Evolutionary conservation across 2,113 vertebrate species (phyloP).

Genomic region (Cebus imitator): DNA sequence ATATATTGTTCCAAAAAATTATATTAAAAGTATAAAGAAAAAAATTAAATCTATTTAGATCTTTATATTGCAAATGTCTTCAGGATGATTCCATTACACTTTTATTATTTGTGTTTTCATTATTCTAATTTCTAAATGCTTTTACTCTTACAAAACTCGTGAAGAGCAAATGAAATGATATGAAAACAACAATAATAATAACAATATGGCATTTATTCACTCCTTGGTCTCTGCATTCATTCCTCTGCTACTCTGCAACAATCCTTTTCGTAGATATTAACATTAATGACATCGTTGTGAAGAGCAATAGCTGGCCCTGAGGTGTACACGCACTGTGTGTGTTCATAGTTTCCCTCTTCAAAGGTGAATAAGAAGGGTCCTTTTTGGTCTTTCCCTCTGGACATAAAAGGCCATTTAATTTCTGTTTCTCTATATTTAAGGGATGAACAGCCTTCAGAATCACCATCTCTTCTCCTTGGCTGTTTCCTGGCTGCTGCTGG

Average conservation of each 20-base stretch:
- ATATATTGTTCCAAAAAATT: background rate
- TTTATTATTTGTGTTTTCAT: background rate
- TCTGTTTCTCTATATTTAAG: slow-evolving; percentile 8
- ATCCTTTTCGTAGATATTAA: background rate
- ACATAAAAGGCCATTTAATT: background rate
- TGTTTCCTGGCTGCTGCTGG: background rate
- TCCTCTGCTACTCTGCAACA: background rate
- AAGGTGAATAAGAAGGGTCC: background rate
- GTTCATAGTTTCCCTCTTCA: background rate
- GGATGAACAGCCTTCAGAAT: background rate
- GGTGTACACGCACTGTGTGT: background rate
- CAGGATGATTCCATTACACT: background rate
- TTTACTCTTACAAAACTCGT: background rate
- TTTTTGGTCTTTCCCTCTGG: background rate
- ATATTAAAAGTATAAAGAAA: background rate
- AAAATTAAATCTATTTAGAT: background rate
- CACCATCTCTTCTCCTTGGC: background rate
- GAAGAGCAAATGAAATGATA: background rate
- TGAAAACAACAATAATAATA: background rate
- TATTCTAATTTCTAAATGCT: background rate
- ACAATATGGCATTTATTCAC: background rate
- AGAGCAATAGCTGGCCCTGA: background rate
- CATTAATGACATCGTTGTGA: background rate
- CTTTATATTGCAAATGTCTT: background rate
- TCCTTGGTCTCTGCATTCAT: background rate